A percentile compares a stretch with the other conserved stretches of the same genome.
phyloP scores from a whole-genome alignment of 2,113 vertebrate genomes.

The Rhipidura dahli region DNA sequence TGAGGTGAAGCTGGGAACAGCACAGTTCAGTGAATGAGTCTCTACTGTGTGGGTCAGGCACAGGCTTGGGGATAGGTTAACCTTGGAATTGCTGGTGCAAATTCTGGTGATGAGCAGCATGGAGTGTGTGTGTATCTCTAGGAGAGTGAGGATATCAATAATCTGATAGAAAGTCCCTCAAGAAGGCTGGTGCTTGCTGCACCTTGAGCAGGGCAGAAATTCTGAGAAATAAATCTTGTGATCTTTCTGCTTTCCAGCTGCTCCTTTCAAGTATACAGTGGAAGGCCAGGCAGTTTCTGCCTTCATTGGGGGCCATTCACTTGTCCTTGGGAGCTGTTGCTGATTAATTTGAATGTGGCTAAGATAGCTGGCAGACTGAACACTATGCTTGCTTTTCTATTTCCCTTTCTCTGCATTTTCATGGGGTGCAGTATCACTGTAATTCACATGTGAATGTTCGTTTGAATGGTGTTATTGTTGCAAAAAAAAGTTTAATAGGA shows the following conservation, averaged over 20 bases:
- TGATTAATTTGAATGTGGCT: not conserved
- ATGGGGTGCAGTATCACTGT: slow-evolving; percentile 17
- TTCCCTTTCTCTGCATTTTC: slow-evolving; percentile 47
- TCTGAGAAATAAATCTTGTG: not conserved
- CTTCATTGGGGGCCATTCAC: not conserved
- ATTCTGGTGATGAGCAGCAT: not conserved
- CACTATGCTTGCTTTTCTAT: not conserved
- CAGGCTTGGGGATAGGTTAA: not conserved
- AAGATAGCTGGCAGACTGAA: not conserved
- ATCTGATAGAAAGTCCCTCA: not conserved
- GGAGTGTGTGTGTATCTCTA: not conserved
- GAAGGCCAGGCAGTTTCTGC: not conserved
- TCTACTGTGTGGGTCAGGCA: not conserved
- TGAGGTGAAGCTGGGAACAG: not conserved
- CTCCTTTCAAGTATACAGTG: not conserved
- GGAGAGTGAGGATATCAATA: not conserved
- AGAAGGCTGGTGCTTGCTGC: not conserved
- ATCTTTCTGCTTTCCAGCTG: not conserved
- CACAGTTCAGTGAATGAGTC: not conserved
- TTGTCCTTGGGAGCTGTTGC: not conserved
- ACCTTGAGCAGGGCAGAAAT: not conserved
- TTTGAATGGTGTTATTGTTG: slow-evolving; percentile 59
- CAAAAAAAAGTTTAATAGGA: slow-evolving; percentile 58
- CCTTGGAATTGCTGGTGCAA: not conserved
- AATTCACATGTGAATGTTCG: slow-evolving; percentile 47